These are phyloP conservation scores for Actinemys pallida DNA, from an alignment of 2,113 vertebrate genomes.

Conservation along the genomic window DNA sequence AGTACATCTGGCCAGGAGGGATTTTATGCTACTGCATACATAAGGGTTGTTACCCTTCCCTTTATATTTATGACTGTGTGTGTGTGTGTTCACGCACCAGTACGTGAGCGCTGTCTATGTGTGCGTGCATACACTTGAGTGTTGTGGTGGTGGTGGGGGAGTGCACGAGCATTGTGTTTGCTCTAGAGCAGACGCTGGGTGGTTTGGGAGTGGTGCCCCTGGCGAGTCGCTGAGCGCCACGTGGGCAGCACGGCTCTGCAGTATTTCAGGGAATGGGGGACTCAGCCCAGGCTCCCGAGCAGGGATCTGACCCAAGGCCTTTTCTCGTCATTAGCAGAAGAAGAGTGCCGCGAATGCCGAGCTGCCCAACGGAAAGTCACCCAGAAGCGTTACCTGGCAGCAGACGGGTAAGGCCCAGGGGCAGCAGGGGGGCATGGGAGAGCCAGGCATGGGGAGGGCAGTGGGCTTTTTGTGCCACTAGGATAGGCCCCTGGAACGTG, in stretches of 20 bases:
- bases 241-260: background rate
- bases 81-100: too few relatives aligned
- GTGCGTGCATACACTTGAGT: too few relatives aligned
- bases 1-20: too few relatives aligned
- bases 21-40: too few relatives aligned
- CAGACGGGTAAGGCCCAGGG: slow-evolving; percentile 85
- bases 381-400: slow-evolving; percentile 88
- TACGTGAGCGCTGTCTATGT: too few relatives aligned
- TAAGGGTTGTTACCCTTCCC: too few relatives aligned
- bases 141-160: too few relatives aligned
- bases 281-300: background rate
- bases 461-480: background rate
- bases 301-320: background rate
- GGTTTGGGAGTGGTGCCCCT: background rate
- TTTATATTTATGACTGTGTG: too few relatives aligned
- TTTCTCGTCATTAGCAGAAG: slow-evolving; percentile 77
- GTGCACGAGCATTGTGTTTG: too few relatives aligned
- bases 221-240: too few relatives aligned
- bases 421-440: background rate
- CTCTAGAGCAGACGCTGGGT: background rate
- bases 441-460: background rate
- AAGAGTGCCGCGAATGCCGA: slow-evolving; percentile 83
- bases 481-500: background rate
- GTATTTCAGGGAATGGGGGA: background rate
- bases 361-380: slow-evolving; percentile 83